Base-by-base conservation (phyloP, 1,140 invertebrate species). In the Metopolophium dirhodum region DNA sequence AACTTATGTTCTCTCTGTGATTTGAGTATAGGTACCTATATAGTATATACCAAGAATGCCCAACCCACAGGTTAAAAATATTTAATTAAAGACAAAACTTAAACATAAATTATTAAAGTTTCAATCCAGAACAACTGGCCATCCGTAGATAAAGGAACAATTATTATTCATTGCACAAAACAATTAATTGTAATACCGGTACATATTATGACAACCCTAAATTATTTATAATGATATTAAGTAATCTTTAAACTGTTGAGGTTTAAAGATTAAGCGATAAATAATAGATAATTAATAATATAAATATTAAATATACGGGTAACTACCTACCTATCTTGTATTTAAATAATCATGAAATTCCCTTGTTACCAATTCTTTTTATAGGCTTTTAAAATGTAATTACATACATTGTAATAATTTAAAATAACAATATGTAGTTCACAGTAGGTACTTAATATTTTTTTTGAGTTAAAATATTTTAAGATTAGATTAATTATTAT, bases 261-360 rank as follows among this genome's bases (percentile, higher is more conserved):
- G 9, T 3, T 68, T n/a, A 14, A 30, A 30, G 61, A 9, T 83
- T 92, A 86, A 92, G 14, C 54, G 49, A 82, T 92, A 92, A 92
- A 54, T 57, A 85, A 92, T 82, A 92, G 57, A 86, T 82, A 92
- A 37, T 61, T 91, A 91, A 77, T 68, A 90, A 90, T 90, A 90
- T 77, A 54, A 92, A 85, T 85, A 18, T 92, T 77, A 54, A 92
- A 92, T 85, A 18, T 92, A 92, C 35, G 85, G 51, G 22, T 54
- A 41, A 41, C 41, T 22, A 61, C 8, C 23, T 61, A 26, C 23
- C 7, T 61, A 49, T 9, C 23, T 7, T 41, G 7, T 82, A 41
- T 37, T 83, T 83, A 85, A 85, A 85, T 41, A 85, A 26, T 30
- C 41, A 45, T 85, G 20, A 85, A 85, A 85, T 85, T 45, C 83